Base-by-base conservation (phyloP, 2,113 vertebrate species). In the Poeciliopsis occidentalis region DNA sequence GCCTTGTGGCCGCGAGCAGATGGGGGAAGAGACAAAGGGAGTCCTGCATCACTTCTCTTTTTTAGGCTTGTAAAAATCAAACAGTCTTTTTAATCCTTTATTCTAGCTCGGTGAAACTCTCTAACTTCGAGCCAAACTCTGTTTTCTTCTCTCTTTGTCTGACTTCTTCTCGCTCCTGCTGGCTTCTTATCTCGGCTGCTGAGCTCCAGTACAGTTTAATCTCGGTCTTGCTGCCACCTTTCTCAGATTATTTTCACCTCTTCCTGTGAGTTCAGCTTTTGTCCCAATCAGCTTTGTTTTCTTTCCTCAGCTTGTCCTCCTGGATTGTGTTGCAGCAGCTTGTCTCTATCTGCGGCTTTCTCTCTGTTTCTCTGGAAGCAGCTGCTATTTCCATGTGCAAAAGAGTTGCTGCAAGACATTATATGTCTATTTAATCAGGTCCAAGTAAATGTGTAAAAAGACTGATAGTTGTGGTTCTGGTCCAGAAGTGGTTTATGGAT, bases 1-100 rank as follows among this genome's bases (percentile, higher is more conserved):
- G 73, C 67, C 77, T 26, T 63, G 70, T 69, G 77, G 72, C 78
- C 37, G 4, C 13, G 11, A 85, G 71, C 70, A 2, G 30, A 62
- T 60, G 4, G 17, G 41, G 61, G 15, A 19, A 12, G 41, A 57
- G 51, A 60, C 74, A 66, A 70, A 32, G 75, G 22, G 22, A 64
- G 31, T 62, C 64, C 15, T 74, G 69, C 78, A 64, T 75, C 79
- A 76, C 73, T 74, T 83, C 44, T 73, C 90, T 87, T 81, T 78
- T 82, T 87, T 70, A 84, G 68, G 78, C 80, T 74, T 17, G 31
- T 70, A 76, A 62, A 79, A 73, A 88, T 83, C 76, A 83, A 81
- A 75, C 39, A 19, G 71, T 60, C 17, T 47, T 83, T 87, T 81
- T 84, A 86, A 85, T 87, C 76, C 61, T 83, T 85, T 80, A n/a